Evolutionary conservation across 2,888 invertebrate genomes (phyloP).

Genomic region (Trisateles emortualis): DNA sequence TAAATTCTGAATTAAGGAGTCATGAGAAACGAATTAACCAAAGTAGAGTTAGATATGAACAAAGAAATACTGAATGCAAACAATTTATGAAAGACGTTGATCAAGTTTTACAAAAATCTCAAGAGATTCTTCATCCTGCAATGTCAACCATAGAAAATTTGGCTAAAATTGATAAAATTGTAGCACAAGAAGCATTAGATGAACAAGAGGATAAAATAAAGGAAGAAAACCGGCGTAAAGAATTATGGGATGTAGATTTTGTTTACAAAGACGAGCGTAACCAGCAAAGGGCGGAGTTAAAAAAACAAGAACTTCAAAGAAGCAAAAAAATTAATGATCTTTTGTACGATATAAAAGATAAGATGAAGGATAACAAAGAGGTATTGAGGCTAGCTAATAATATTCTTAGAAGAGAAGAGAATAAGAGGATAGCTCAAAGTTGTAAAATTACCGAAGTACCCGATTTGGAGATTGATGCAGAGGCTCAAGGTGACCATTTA

Average conservation of each 20-base stretch:
- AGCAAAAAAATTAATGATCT: slow-evolving; percentile 71
- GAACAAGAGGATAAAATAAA: slow-evolving; percentile 19
- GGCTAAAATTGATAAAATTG: slow-evolving; percentile 21
- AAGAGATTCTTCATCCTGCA: slow-evolving; percentile 70
- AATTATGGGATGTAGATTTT: slow-evolving; percentile 67
- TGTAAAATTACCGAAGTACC: slow-evolving; percentile 48
- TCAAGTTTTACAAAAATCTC: slow-evolving; percentile 71
- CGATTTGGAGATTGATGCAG: slow-evolving; percentile 52
- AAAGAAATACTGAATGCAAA: slow-evolving; percentile 73
- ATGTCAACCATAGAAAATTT: slow-evolving; percentile 4
- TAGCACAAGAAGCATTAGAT: slow-evolving; percentile 24
- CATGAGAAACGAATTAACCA: slow-evolving; percentile 75
- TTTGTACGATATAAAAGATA: slow-evolving; percentile 75
- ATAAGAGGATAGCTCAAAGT: slow-evolving; percentile 51
- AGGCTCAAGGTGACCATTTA: slow-evolving; percentile 69
- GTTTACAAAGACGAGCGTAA: slow-evolving; percentile 52
- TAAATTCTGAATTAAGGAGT: slow-evolving; percentile 70
- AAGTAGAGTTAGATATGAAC: slow-evolving; percentile 70
- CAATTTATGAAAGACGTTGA: slow-evolving; percentile 78
- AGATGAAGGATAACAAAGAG: slow-evolving; percentile 80
- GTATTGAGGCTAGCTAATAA: slow-evolving; percentile 74
- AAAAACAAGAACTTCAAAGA: slow-evolving; percentile 62
- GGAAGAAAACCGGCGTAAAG: slow-evolving; percentile 57
- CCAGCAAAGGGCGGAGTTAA: slow-evolving; percentile 55
- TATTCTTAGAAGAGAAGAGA: slow-evolving; percentile 69